Evolutionary conservation across 2,113 vertebrate species (phyloP).

Genomic region (Ailuropoda melanoleuca): DNA sequence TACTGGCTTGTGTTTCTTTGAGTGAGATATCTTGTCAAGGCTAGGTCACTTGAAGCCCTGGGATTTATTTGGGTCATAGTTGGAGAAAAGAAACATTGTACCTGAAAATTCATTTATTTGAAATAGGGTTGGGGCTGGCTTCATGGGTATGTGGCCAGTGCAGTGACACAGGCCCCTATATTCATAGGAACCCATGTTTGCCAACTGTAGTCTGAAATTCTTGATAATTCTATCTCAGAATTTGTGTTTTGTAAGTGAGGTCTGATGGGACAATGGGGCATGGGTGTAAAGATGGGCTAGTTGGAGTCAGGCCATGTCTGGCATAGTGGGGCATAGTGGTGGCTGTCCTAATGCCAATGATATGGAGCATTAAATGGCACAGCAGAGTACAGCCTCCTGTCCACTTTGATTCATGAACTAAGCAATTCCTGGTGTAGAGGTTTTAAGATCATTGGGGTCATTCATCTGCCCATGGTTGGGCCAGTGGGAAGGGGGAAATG

Average conservation of each 20-base stretch:
- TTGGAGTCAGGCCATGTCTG: not conserved
- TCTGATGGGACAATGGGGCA: not conserved
- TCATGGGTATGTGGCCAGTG: not conserved
- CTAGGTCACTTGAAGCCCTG: not conserved
- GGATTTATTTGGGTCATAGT: not conserved
- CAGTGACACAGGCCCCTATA: not conserved
- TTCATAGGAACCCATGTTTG: not conserved
- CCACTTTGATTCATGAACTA: not conserved
- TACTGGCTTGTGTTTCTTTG: not conserved
- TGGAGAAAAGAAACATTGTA: not conserved
- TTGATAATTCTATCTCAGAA: not conserved
- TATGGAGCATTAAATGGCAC: not conserved
- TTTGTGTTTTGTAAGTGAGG: not conserved
- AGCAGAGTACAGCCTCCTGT: not conserved
- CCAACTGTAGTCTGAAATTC: not conserved
- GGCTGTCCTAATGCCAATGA: not conserved
- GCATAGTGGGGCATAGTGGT: not conserved
- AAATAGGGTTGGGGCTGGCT: not conserved
- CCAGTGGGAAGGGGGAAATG: not conserved
- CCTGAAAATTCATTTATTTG: not conserved
- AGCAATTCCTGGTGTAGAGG: not conserved
- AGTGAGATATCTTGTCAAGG: not conserved
- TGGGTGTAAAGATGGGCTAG: not conserved
- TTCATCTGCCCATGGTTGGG: not conserved
- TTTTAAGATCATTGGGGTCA: not conserved